Percentiles rank a stretch among this genome's conserved stretches.
These are phyloP conservation scores for Pelecanoides urinatrix DNA, from an alignment of 2,113 vertebrate genomes.

Conservation along the genomic window DNA sequence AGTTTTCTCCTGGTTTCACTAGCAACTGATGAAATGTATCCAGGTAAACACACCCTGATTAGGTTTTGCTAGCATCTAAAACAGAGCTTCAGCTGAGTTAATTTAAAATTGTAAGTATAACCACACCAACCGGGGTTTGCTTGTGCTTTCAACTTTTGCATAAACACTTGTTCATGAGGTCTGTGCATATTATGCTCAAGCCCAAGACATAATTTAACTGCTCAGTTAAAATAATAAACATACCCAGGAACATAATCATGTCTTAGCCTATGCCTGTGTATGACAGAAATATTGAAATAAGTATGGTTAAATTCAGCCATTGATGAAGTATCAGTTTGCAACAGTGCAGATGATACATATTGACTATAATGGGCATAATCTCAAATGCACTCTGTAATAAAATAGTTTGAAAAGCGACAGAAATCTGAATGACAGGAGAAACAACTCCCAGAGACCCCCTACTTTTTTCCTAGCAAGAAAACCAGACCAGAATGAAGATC, in stretches of 20 bases:
- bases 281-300: neutral
- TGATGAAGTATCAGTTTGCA: neutral
- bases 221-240: neutral
- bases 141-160: neutral
- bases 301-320: neutral
- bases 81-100: neutral
- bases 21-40: neutral
- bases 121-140: neutral
- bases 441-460: neutral
- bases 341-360: no score
- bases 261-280: neutral
- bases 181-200: neutral
- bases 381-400: fast-evolving
- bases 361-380: neutral
- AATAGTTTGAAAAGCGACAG: neutral
- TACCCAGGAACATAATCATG: neutral
- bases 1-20: neutral
- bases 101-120: neutral
- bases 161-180: neutral
- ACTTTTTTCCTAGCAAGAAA: neutral
- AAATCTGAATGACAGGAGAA: neutral
- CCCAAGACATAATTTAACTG: neutral
- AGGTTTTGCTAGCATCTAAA: neutral
- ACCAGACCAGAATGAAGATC: neutral
- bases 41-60: neutral